Base-by-base conservation (phyloP, 2,888 invertebrate species). In the Heliconius ethilla region DNA sequence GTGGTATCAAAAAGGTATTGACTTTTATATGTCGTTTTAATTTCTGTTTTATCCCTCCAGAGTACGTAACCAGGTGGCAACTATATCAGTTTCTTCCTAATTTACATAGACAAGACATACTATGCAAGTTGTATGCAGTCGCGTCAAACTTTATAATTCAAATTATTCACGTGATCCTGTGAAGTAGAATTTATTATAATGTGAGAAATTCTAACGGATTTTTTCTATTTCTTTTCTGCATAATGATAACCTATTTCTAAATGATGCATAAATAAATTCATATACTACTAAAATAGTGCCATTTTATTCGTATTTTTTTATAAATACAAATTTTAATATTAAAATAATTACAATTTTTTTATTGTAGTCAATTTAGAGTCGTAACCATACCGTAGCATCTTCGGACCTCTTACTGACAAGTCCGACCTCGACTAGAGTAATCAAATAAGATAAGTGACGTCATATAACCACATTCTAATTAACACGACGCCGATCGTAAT, bases 181-280 rank as follows among this genome's bases (percentile, higher is more conserved):
- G 3, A 84, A 85, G 86, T 86, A 87, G 87, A 87, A 88, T 89
- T 88, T 85, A 85, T 87, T 90, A 88, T 90, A 92, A 92, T 92
- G 94, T 94, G 93, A 90, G 93, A 94, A 93, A 89, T 90, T 89
- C 87, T 93, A 93, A 94, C 93, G 93, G 92, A 88, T 88, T 89
- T 85, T 89, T 87, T 29, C 27, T 62, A 40, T 74, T 22, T n/a
- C 9, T 59, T 59, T 72, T 72, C 29, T 63, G 18, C 9, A 70
- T 40, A 40, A 37, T 7, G 25, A 40, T 25, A n/a, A 27, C 13
- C 2, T 18, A n/a, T 55, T 18, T 29, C 18, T 70, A 55, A 33
- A 51, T 55, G 29, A 70, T 70, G 22, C 25, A 22, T 18, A 55
- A 70, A 55, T 29, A 22, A 55, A 55, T 18, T 3, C 3, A 45